Conservation (phyloP, 2,113 vertebrate species). For the Saccopteryx bilineata region DNA sequence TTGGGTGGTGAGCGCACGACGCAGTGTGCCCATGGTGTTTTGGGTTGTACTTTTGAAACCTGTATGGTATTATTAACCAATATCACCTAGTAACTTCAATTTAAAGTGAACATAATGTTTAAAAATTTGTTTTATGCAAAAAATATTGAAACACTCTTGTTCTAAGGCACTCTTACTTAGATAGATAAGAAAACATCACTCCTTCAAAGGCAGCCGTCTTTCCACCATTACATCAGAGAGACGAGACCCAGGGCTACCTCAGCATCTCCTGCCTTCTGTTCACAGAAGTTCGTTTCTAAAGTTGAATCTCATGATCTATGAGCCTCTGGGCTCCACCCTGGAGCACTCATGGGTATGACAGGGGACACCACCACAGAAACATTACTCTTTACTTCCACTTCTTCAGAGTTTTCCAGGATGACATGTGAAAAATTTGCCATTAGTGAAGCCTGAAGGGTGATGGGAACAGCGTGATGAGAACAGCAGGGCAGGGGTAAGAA, state of each 20-base stretch:
- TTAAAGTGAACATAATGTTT: neutral
- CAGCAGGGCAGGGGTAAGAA: neutral
- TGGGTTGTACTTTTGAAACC: neutral
- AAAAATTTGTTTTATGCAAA: neutral
- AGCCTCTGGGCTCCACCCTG: neutral
- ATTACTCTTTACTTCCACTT: neutral
- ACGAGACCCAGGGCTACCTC: neutral
- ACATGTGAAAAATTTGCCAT: neutral
- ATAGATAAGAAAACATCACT: neutral
- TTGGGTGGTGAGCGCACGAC: neutral
- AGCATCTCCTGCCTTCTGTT: neutral
- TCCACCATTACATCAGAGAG: neutral
- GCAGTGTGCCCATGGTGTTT: neutral
- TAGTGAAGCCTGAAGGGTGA: neutral
- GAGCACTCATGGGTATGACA: rapidly evolving
- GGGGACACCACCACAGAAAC: neutral
- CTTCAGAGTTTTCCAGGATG: neutral
- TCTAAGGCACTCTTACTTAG: neutral
- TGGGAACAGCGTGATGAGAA: neutral
- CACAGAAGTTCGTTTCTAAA: neutral
- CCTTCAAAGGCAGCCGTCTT: neutral
- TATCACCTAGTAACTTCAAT: neutral
- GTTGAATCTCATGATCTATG: neutral
- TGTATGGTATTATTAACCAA: neutral
- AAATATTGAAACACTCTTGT: neutral